Percentiles rank a stretch among this genome's conserved stretches.
Evolutionary conservation across 1,140 invertebrate species (phyloP).

Genomic region (Anoplolepis gracilipes): DNA sequence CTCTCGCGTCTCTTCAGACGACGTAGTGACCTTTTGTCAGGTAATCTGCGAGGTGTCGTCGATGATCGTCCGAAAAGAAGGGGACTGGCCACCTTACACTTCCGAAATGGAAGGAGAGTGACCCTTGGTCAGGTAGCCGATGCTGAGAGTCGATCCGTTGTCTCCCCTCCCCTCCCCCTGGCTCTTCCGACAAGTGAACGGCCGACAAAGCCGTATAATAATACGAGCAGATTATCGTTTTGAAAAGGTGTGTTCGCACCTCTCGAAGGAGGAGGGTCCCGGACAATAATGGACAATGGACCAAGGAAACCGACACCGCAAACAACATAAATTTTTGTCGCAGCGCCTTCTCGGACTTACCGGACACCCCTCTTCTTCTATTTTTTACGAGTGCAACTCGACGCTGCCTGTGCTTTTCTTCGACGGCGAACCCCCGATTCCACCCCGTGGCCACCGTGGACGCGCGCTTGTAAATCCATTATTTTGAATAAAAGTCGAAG

Average conservation of each 20-base stretch:
- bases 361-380: constrained; percentile 38
- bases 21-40: constrained; percentile 73
- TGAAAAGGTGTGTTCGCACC: constrained; percentile 85
- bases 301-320: constrained; percentile 84
- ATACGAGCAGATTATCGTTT: constrained; percentile 84
- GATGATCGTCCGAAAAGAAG: constrained; percentile 58
- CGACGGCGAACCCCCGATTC: constrained; percentile 14
- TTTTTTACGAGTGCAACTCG: constrained; percentile 56
- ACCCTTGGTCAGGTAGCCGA: constrained; percentile 84
- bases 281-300: constrained; percentile 85
- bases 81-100: constrained; percentile 73
- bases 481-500: constrained; percentile 58
- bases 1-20: constrained; percentile 8
- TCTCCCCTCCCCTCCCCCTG: constrained; percentile 60
- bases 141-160: constrained; percentile 63
- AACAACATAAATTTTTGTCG: constrained; percentile 85
- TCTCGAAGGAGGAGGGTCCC: constrained; percentile 84
- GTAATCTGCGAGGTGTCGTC: constrained; percentile 54
- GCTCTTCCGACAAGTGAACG: constrained; percentile 78
- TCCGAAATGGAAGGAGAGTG: constrained; percentile 69
- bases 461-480: constrained; percentile 72
- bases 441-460: constrained; percentile 53
- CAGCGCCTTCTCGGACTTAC: constrained; percentile 56
- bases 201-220: constrained; percentile 84
- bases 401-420: constrained; percentile 54